Percentiles rank a stretch among this genome's conserved stretches.
phyloP scores from a whole-genome alignment of 2,888 invertebrate genomes.

The Pristionchus entomophagus region DNA sequence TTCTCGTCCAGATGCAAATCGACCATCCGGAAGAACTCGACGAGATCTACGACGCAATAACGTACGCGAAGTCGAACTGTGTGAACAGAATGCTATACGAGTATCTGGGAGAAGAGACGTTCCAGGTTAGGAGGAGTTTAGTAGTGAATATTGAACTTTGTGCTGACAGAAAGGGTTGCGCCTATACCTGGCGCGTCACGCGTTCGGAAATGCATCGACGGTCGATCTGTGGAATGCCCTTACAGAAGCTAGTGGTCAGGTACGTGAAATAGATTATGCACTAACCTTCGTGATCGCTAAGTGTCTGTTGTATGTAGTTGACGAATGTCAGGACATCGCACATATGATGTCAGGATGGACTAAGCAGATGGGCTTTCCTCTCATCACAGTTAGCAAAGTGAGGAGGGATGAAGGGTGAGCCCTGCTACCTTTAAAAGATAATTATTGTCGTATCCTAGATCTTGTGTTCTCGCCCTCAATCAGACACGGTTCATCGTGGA shows the following conservation, averaged over 20 bases:
- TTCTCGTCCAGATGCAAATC: conserved; percentile 82
- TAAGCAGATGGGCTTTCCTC: conserved; percentile 93
- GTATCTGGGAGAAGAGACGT: conserved; percentile 88
- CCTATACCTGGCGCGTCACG: conserved; percentile 87
- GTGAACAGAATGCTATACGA: conserved; percentile 92
- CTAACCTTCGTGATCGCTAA: no score
- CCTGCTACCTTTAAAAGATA: conserved; percentile 57
- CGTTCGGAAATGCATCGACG: conserved; percentile 92
- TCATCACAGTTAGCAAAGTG: conserved; percentile 80
- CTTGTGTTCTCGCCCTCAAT: no score
- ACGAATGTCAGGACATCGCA: conserved; percentile 85
- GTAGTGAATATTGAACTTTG: background rate
- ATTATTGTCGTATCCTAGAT: no score
- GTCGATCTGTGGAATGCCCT: conserved; percentile 93
- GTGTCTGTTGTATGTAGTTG: no score
- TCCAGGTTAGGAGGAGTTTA: conserved; percentile 78
- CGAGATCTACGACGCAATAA: conserved; percentile 94
- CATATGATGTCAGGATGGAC: conserved; percentile 97
- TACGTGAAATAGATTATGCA: no score
- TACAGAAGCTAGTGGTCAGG: conserved; percentile 85
- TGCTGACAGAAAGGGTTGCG: conserved; percentile 90
- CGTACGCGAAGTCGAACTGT: conserved; percentile 95
- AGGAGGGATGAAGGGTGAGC: conserved; percentile 36
- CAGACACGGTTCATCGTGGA: no score
- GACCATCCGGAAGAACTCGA: conserved; percentile 94